Base-by-base conservation (phyloP, 1,140 invertebrate species). In the Acromyrmex heyeri region DNA sequence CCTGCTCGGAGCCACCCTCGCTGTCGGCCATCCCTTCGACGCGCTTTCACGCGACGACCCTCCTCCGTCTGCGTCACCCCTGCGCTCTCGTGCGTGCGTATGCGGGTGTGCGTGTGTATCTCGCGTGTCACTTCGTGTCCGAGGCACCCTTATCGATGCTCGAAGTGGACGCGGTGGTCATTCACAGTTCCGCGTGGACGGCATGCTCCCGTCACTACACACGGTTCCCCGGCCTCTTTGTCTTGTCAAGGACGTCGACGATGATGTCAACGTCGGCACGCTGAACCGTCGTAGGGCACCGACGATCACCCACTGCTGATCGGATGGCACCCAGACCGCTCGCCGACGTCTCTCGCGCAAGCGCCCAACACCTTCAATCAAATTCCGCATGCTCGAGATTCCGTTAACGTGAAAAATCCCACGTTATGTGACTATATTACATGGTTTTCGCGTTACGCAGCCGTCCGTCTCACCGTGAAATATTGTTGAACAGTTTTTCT, bases 1-100 rank as follows among this genome's bases (percentile, higher is more conserved):
- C 99, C 96, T 99, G 98, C 96, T 99, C 98, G 92, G 98, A 98
- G 89, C 98, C 97, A 93, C 98, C 98, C 95, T 99, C 98, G 92
- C 97, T 97, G 96, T 99, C 98, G 92, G 98, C 98, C 98, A 98
- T 98, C 90, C 86, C 87, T 59, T 75, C 86, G 73, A 65, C 75
- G 81, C 78, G 89, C 85, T 90, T 87, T 69, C 86, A 85, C 89
- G 75, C 91, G 61, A 62, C 64, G 73, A 79, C 59, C 18, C n/a
- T 57, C 61, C 6, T 27, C 59, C 50, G 72, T 53, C 44, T 18
- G 48, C 21, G 55, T 85, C 62, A 76, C 59, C 57, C 34, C 21
- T 21, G 30, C 55, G 85, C 72, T 38, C 24, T 76, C 57, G 83
- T 78, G 57, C 62, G 57, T 61, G 48, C 61, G 64, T 73, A 57